These are phyloP conservation scores for Salminus brasiliensis DNA, from an alignment of 2,113 vertebrate species.

Conservation along the genomic window DNA sequence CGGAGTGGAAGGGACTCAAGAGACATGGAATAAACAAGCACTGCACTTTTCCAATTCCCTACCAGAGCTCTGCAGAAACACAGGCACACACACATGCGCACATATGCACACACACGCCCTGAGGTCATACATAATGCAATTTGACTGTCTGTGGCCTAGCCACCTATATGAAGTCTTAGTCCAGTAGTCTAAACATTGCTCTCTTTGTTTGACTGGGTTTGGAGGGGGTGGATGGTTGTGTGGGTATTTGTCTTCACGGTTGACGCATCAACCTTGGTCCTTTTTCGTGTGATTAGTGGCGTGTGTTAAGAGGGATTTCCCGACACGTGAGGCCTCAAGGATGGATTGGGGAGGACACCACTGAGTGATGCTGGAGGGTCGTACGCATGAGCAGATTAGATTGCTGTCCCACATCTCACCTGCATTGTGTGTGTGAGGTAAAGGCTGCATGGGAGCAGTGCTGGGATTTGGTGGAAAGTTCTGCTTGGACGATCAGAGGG, in stretches of 20 bases:
- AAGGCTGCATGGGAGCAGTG: slow-evolving; percentile 19
- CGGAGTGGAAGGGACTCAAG: slow-evolving; percentile 21
- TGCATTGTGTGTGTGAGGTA: slow-evolving; percentile 38
- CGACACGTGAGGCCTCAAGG: slow-evolving; percentile 30
- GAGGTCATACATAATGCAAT: slow-evolving; percentile 14
- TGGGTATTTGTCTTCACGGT: slow-evolving; percentile 35
- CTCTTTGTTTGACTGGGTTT: slow-evolving; percentile 23
- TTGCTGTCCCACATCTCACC: neutral
- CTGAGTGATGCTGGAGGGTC: slow-evolving; percentile 24
- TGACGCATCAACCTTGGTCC: slow-evolving; percentile 21
- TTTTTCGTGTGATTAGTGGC: slow-evolving; percentile 45
- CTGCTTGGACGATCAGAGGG: slow-evolving; percentile 46
- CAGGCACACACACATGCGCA: slow-evolving; percentile 18
- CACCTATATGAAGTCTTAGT: slow-evolving; percentile 20
- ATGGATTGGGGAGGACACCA: slow-evolving; percentile 31
- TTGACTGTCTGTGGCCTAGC: slow-evolving; percentile 9
- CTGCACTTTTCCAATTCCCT: slow-evolving; percentile 19
- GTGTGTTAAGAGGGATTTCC: slow-evolving; percentile 53
- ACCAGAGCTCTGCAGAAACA: slow-evolving; percentile 1
- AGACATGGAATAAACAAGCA: slow-evolving; percentile 44
- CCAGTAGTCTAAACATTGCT: slow-evolving; percentile 49
- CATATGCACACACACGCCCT: neutral
- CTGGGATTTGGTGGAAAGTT: slow-evolving; percentile 43
- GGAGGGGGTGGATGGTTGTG: too few species aligned
- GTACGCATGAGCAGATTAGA: slow-evolving; percentile 29